phyloP scores from a whole-genome alignment of 1,140 invertebrate species.

The Drosophila subobscura region DNA sequence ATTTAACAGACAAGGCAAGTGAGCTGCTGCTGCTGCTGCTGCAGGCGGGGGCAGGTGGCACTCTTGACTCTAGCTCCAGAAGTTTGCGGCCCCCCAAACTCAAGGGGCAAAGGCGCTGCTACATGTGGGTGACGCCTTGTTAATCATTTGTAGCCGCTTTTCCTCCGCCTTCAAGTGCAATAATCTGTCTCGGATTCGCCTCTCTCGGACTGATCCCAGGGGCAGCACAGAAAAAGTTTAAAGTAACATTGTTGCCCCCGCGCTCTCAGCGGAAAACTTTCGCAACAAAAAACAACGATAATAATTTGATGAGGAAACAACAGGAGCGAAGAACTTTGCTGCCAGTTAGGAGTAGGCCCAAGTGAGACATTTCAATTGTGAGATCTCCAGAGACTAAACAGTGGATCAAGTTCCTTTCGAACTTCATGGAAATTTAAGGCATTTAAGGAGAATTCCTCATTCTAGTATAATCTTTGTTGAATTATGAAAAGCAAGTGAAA shows the following conservation, averaged over 20 bases:
- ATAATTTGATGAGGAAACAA: conserved; percentile 50
- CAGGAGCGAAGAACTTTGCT: conserved; percentile 42
- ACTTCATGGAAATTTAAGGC: no score
- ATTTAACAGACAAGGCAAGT: conserved; percentile 69
- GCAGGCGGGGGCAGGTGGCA: background rate
- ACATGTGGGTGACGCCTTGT: conserved; percentile 54
- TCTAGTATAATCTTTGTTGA: no score
- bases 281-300: conserved; percentile 40
- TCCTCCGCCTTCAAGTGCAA: conserved; percentile 38
- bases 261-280: conserved; percentile 44
- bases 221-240: conserved; percentile 33
- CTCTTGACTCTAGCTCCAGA: conserved; percentile 29
- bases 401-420: no score
- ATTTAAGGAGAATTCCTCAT: no score
- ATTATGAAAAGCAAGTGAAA: no score
- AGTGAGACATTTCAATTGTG: conserved; percentile 75
- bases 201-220: conserved; percentile 38
- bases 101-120: conserved; percentile 15
- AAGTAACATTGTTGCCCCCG: conserved; percentile 26
- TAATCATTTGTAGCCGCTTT: conserved; percentile 67
- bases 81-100: conserved; percentile 33
- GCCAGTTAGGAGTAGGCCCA: conserved; percentile 49
- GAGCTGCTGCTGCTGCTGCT: background rate
- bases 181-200: conserved; percentile 54
- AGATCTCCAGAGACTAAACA: conserved; percentile 18